Percentiles rank a stretch among this genome's conserved stretches.
phyloP scores from a whole-genome alignment of 2,888 invertebrate genomes.

The Sturmia bella region DNA sequence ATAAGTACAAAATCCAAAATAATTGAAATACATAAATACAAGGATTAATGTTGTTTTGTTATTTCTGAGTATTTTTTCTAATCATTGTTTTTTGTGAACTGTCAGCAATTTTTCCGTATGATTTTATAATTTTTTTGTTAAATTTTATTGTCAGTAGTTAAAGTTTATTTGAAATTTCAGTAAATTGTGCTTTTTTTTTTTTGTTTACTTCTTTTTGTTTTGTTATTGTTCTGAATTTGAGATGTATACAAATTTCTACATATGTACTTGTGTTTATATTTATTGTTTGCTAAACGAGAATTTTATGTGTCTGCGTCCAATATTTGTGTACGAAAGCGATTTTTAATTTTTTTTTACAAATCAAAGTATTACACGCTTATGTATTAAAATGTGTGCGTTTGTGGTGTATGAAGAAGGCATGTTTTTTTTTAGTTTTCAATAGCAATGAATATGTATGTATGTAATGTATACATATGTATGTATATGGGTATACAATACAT shows the following conservation, averaged over 20 bases:
- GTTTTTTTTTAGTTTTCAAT: conserved; percentile 40
- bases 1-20: conserved; percentile 15
- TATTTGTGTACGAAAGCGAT: not conserved
- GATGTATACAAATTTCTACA: not conserved
- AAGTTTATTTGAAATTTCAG: conserved; percentile 49
- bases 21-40: conserved; percentile 1
- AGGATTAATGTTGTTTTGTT: conserved; percentile 21
- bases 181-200: conserved; percentile 9
- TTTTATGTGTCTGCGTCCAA: conserved; percentile 11
- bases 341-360: conserved; percentile 32
- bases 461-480: too few species aligned
- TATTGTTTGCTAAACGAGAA: conserved; percentile 37
- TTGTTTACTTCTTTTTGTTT: conserved; percentile 34
- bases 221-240: conserved; percentile 30
- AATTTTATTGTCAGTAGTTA: conserved; percentile 53
- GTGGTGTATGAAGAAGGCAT: conserved; percentile 23
- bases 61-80: not conserved
- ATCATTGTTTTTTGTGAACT: conserved; percentile 24
- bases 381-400: not conserved
- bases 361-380: too few species aligned
- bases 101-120: conserved; percentile 48
- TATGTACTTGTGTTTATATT: not conserved
- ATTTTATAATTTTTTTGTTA: conserved; percentile 2
- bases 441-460: conserved; percentile 19
- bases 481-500: conserved; percentile 13